Evolutionary conservation across 2,113 vertebrate species (phyloP).

Genomic region (Sebastes fasciatus): DNA sequence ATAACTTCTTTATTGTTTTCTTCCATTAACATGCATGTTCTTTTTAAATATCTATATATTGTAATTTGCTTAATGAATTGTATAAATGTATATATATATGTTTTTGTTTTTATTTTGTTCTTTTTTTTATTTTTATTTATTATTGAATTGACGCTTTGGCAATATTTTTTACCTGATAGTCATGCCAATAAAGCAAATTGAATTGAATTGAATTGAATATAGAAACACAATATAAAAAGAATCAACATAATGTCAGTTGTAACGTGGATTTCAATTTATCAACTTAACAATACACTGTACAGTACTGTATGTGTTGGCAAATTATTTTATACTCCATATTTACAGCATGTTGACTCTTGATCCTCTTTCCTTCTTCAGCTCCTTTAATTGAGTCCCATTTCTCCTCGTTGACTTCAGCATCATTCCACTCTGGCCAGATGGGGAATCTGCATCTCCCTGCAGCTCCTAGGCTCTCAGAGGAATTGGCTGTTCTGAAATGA

Average conservation of each 20-base stretch:
- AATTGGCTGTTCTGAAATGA: conserved; percentile 69
- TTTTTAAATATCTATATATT: too few relatives aligned
- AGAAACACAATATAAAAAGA: neutral
- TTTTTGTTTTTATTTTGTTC: too few relatives aligned
- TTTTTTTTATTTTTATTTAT: too few relatives aligned
- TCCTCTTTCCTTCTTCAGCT: conserved; percentile 86
- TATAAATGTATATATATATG: too few relatives aligned
- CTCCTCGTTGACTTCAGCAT: conserved; percentile 90
- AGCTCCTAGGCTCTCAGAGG: conserved; percentile 57
- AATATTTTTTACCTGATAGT: too few relatives aligned
- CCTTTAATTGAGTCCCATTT: conserved; percentile 90
- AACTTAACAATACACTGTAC: neutral
- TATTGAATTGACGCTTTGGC: too few relatives aligned
- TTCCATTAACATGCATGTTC: too few relatives aligned
- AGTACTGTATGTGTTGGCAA: neutral
- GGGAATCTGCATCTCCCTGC: conserved; percentile 76
- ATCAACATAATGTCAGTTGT: neutral
- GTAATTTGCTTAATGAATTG: too few relatives aligned
- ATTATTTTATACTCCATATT: conserved; percentile 60
- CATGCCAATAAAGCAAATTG: too few relatives aligned
- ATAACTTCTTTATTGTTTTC: too few relatives aligned
- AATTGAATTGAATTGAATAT: too few relatives aligned
- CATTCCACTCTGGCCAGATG: conserved; percentile 95
- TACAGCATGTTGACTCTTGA: conserved; percentile 82
- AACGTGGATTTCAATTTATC: neutral